Evolutionary conservation across 2,888 invertebrate genomes (phyloP).

Genomic region (Carpatolechia fugitivella): DNA sequence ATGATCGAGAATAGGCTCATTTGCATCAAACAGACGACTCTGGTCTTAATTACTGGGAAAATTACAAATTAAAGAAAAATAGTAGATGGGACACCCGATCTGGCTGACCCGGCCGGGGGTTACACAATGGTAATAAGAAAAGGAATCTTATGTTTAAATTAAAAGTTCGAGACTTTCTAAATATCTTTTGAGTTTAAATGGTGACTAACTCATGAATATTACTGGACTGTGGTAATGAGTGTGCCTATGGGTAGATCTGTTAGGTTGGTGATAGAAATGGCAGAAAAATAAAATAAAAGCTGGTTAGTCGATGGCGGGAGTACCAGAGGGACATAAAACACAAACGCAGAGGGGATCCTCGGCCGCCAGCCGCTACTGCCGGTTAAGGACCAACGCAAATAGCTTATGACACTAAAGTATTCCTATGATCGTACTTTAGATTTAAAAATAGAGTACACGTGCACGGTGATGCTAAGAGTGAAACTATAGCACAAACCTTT

Average conservation of each 20-base stretch:
- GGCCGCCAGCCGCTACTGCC: conserved; percentile 11
- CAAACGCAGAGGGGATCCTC: conserved; percentile 20
- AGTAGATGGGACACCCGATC: conserved; percentile 44
- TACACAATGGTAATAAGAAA: conserved; percentile 38
- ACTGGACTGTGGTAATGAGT: not conserved
- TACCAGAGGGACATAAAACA: conserved; percentile 21
- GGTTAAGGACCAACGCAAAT: conserved; percentile 20
- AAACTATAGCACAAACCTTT: too few relatives aligned
- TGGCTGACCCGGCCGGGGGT: conserved; percentile 29
- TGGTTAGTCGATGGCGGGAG: too few relatives aligned
- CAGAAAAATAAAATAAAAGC: conserved; percentile 5
- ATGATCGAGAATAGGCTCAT: conserved; percentile 75
- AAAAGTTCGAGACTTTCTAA: conserved; percentile 30
- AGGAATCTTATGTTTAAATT: conserved; percentile 40
- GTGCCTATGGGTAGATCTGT: not conserved
- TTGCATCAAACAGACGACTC: conserved; percentile 67
- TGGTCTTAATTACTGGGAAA: conserved; percentile 74
- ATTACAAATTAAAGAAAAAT: conserved; percentile 74
- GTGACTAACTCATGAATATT: conserved; percentile 24
- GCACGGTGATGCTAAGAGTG: too few relatives aligned
- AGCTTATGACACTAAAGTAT: conserved; percentile 32
- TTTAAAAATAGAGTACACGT: conserved; percentile 14
- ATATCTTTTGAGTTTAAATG: conserved; percentile 27
- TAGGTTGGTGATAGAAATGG: not conserved
- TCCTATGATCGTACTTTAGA: conserved; percentile 25